These are phyloP conservation scores for Pyrochroa serraticornis DNA, from an alignment of 2,888 invertebrate species.

Conservation along the genomic window DNA sequence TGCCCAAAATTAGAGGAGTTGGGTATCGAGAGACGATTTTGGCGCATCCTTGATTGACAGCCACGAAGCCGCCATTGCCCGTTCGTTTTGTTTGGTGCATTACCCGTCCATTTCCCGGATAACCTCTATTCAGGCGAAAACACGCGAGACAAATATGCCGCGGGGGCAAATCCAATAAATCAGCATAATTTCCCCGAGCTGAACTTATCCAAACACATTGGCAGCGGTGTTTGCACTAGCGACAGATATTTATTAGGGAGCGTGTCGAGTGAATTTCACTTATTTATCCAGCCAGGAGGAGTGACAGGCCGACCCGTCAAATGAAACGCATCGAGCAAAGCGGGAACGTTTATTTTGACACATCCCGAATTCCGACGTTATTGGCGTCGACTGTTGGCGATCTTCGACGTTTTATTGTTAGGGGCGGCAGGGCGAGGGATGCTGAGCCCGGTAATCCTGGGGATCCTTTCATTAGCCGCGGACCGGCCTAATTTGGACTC, in stretches of 20 bases:
- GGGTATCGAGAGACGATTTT: too few species aligned
- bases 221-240: conserved; percentile 29
- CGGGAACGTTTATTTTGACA: not conserved
- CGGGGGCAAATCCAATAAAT: conserved; percentile 11
- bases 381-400: too few species aligned
- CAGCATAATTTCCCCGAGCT: conserved; percentile 15
- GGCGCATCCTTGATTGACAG: too few species aligned
- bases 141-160: too few species aligned
- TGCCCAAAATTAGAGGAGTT: too few species aligned
- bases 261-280: conserved; percentile 46
- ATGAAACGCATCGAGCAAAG: conserved; percentile 16
- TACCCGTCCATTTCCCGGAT: too few species aligned
- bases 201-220: conserved; percentile 23
- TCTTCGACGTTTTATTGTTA: not conserved
- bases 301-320: conserved; percentile 36
- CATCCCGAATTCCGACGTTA: not conserved
- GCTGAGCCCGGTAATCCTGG: conserved; percentile 8
- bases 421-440: not conserved
- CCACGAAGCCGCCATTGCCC: too few species aligned
- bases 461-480: conserved; percentile 34
- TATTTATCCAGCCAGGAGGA: conserved; percentile 44
- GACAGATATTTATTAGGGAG: conserved; percentile 47
- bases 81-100: too few species aligned
- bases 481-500: conserved; percentile 32
- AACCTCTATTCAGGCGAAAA: too few species aligned